A percentile compares a stretch with the other conserved stretches of the same genome.
These are phyloP conservation scores for Notoglanidium macrostoma DNA, from an alignment of 2,797 vertebrate species.

Conservation along the genomic window DNA sequence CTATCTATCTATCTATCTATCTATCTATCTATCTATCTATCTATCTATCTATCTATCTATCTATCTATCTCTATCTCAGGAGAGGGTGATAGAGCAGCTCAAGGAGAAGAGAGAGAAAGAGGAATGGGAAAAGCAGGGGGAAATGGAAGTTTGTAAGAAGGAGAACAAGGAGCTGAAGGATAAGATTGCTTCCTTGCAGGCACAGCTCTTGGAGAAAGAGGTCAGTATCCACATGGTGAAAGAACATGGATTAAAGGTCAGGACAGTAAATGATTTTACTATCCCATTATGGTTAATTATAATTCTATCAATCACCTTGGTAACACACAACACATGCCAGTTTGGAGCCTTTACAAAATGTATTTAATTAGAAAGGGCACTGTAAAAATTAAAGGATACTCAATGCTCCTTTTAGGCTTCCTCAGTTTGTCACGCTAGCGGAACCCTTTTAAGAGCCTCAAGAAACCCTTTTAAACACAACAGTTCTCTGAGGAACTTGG, in stretches of 20 bases:
- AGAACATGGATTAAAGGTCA: neutral
- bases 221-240: conserved; percentile 71
- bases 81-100: conserved; percentile 93
- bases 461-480: too few relatives aligned
- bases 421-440: too few relatives aligned
- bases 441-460: too few relatives aligned
- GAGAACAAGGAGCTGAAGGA: conserved; percentile 95
- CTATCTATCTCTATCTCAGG: conserved; percentile 68
- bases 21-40: neutral
- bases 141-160: conserved; percentile 87
- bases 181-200: conserved; percentile 84
- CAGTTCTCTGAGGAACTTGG: too few relatives aligned
- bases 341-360: neutral
- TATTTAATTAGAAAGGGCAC: neutral
- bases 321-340: neutral
- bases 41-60: neutral
- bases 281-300: neutral
- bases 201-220: conserved; percentile 87
- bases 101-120: conserved; percentile 90
- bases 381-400: too few relatives aligned
- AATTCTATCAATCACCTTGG: neutral
- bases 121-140: conserved; percentile 86
- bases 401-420: too few relatives aligned
- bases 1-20: too few relatives aligned
- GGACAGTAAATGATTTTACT: neutral